These are phyloP conservation scores for Corythoichthys haematopterus DNA, from an alignment of 2,113 vertebrate genomes.

Conservation along the genomic window DNA sequence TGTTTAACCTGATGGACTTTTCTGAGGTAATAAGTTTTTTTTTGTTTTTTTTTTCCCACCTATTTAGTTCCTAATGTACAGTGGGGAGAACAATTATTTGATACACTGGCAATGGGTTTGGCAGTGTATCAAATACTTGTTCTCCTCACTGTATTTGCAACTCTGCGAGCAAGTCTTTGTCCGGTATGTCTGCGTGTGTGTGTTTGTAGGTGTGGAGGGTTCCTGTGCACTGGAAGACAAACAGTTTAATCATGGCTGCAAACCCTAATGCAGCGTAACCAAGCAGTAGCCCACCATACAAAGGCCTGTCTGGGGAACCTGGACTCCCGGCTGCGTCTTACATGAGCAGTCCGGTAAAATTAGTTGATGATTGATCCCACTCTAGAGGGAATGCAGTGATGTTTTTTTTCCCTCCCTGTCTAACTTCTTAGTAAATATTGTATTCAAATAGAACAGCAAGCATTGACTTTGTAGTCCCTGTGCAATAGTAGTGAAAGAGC, in stretches of 20 bases:
- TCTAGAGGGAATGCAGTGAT: constrained; percentile 57
- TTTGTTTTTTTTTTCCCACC: too few relatives aligned
- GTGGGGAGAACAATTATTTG: too few relatives aligned
- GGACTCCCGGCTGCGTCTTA: constrained; percentile 64
- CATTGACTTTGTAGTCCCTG: constrained; percentile 81
- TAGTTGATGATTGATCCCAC: constrained; percentile 76
- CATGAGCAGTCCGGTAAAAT: constrained; percentile 74
- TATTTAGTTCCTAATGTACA: too few relatives aligned
- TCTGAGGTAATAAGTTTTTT: too few relatives aligned
- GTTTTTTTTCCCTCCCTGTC: constrained; percentile 14
- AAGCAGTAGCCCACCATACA: constrained; percentile 33
- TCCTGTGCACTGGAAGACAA: constrained; percentile 47
- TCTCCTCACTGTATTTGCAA: background rate
- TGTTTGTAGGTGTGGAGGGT: constrained; percentile 10
- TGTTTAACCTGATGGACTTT: too few relatives aligned
- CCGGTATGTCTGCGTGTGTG: constrained; percentile 1
- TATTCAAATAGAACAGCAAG: constrained; percentile 80
- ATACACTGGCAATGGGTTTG: too few relatives aligned
- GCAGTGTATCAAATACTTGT: too few relatives aligned
- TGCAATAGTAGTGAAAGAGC: constrained; percentile 70
- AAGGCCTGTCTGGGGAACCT: constrained; percentile 55
- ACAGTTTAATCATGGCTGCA: constrained; percentile 64
- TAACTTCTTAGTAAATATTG: constrained; percentile 70
- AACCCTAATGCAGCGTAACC: constrained; percentile 57
- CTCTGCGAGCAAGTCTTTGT: background rate